Base-by-base conservation (phyloP, 2,888 invertebrate species). In the Drosophila austrosaltans region DNA sequence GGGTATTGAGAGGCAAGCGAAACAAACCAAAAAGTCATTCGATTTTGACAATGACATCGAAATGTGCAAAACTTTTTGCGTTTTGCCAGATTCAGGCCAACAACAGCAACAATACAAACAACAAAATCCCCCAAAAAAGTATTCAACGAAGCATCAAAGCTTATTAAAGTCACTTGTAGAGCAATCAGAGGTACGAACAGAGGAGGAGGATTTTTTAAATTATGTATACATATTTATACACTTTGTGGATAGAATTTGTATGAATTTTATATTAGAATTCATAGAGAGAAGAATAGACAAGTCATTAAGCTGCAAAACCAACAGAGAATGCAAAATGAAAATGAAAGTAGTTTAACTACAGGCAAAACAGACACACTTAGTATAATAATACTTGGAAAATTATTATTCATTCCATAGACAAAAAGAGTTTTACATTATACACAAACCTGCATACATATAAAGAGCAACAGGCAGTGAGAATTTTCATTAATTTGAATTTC, bases 1-100 rank as follows among this genome's bases (percentile, higher is more conserved):
- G 32, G 32, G 25, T 56, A 61, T 48, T 48, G 25, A 48, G 25
- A 48, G 48, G 22, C 22, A 75, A 60, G 28, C 22, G 20, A 59
- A 62, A 58, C 22, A 28, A 54, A 71, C 69, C 39, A 56, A 20
- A 66, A 68, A 58, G 54, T 44, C 68, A 59, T 84, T 69, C 67
- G 54, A 70, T 64, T 53, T 57, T 66, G 57, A 62, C 72, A 82
- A 76, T 76, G 69, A 61, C 63, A 67, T 71, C 36, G 67, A 72
- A 77, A 53, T 70, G 53, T 32, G 61, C 32, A 67, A 78, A 58
- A 58, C 40, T 66, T 66, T 71, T 39, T 42, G 4, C 10, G 12
- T 48, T 22, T 48, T 25, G 10, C 10, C 48, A 4, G 7, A 40
- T n/a, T 40, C 3, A n/a, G n/a, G 3, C 40, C 40, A 2, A 40